A percentile compares a stretch with the other conserved stretches of the same genome.
These are phyloP conservation scores for Panagrolaimus sp. DNA, from an alignment of 1,140 invertebrate genomes.

Conservation along the genomic window DNA sequence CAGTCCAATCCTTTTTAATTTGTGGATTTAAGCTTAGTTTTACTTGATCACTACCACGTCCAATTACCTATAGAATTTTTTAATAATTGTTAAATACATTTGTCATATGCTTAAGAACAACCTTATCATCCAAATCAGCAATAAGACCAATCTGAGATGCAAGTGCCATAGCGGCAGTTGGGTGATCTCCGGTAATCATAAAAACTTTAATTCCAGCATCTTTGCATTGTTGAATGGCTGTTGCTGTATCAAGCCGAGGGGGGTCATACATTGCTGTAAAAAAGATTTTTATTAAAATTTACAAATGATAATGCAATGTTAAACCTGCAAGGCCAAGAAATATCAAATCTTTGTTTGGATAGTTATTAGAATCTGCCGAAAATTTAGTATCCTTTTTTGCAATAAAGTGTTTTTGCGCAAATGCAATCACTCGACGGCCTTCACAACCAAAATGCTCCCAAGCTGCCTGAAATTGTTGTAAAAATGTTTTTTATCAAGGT, in stretches of 20 bases:
- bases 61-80: background rate
- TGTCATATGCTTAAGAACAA: too few relatives aligned
- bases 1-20: conserved; percentile 31
- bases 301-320: too few relatives aligned
- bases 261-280: conserved; percentile 57
- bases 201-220: conserved; percentile 32
- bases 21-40: background rate
- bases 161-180: conserved; percentile 38
- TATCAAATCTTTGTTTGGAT: conserved; percentile 35
- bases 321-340: conserved; percentile 55
- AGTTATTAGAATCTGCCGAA: conserved; percentile 31
- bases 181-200: conserved; percentile 51
- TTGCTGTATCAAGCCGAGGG: conserved; percentile 30
- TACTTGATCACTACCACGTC: background rate
- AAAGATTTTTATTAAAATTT: too few relatives aligned
- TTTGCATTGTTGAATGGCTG: conserved; percentile 45
- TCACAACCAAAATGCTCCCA: conserved; percentile 49
- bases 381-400: conserved; percentile 34
- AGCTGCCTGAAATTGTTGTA: conserved; percentile 29
- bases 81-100: too few relatives aligned
- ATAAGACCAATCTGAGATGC: conserved; percentile 38
- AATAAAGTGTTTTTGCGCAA: conserved; percentile 44
- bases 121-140: conserved; percentile 23
- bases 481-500: too few relatives aligned
- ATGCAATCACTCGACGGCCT: conserved; percentile 45